phyloP scores from a whole-genome alignment of 2,113 vertebrate species.

The Ameiurus melas region DNA sequence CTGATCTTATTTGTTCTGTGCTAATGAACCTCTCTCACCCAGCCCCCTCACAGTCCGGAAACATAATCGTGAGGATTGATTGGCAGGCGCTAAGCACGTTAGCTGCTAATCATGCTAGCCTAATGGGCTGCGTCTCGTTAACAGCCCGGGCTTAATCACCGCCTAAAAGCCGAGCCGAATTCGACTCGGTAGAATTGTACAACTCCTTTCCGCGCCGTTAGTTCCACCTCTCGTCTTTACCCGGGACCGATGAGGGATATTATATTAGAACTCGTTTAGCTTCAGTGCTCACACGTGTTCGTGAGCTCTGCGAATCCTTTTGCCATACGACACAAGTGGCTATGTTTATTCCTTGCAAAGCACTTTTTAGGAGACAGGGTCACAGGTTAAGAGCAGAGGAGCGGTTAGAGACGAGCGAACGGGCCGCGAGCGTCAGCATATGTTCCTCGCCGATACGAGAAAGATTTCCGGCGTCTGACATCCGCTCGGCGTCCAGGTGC shows the following conservation, averaged over 20 bases:
- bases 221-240: slow-evolving; percentile 18
- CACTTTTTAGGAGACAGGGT: slow-evolving; percentile 63
- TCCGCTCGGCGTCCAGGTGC: slow-evolving; percentile 68
- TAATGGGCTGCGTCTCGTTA: slow-evolving; percentile 69
- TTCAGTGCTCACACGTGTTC: slow-evolving; percentile 14
- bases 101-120: slow-evolving; percentile 64
- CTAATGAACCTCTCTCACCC: slow-evolving; percentile 72
- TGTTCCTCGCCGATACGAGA: slow-evolving; percentile 58
- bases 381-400: slow-evolving; percentile 70
- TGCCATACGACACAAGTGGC: slow-evolving; percentile 44
- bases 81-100: slow-evolving; percentile 71
- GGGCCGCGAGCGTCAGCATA: slow-evolving; percentile 59
- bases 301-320: neutral
- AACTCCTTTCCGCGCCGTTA: neutral
- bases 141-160: slow-evolving; percentile 70
- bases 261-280: neutral
- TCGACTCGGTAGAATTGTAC: too few species aligned
- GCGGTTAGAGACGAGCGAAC: slow-evolving; percentile 33
- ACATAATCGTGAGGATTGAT: slow-evolving; percentile 70
- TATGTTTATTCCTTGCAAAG: slow-evolving; percentile 57
- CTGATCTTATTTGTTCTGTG: slow-evolving; percentile 72
- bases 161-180: slow-evolving; percentile 56
- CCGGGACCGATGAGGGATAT: neutral
- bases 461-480: slow-evolving; percentile 70
- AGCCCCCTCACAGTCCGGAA: slow-evolving; percentile 71